These are phyloP conservation scores for Phoxinus phoxinus DNA, from an alignment of 2,113 vertebrate genomes.

Conservation along the genomic window DNA sequence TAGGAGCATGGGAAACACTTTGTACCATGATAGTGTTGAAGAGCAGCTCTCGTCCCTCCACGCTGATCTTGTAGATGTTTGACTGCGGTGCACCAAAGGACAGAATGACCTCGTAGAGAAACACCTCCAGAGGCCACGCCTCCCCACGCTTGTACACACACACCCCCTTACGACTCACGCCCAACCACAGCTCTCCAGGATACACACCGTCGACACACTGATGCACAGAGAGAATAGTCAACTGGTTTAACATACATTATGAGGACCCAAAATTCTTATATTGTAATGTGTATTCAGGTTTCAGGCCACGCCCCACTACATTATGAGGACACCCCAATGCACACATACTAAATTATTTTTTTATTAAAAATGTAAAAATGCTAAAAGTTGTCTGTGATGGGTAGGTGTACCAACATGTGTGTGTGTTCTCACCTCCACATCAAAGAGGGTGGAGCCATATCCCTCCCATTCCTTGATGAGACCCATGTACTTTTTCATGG, in stretches of 20 bases:
- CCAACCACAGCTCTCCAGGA: constrained; percentile 91
- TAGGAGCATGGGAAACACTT: not conserved
- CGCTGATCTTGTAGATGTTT: constrained; percentile 92
- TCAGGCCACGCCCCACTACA: too few species aligned
- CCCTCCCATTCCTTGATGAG: constrained; percentile 95
- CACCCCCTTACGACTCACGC: constrained; percentile 89
- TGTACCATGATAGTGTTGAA: constrained; percentile 93
- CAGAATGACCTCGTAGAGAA: constrained; percentile 93
- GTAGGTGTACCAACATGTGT: not conserved
- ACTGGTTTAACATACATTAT: too few species aligned
- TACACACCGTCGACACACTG: constrained; percentile 90
- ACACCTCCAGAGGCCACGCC: constrained; percentile 88
- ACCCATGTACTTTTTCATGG: constrained; percentile 94
- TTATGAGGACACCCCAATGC: too few species aligned
- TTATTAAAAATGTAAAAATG: too few species aligned
- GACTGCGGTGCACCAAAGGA: constrained; percentile 93
- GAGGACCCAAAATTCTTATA: too few species aligned
- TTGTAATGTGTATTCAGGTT: too few species aligned
- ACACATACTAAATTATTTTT: too few species aligned
- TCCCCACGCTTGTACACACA: constrained; percentile 96
- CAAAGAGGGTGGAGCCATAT: constrained; percentile 94
- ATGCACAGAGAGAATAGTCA: not conserved
- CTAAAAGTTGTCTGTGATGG: too few species aligned
- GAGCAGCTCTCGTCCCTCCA: constrained; percentile 90
- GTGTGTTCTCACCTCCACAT: constrained; percentile 85